Conservation (phyloP, 2,888 invertebrate species). For the Willowsia nigromaculata region DNA sequence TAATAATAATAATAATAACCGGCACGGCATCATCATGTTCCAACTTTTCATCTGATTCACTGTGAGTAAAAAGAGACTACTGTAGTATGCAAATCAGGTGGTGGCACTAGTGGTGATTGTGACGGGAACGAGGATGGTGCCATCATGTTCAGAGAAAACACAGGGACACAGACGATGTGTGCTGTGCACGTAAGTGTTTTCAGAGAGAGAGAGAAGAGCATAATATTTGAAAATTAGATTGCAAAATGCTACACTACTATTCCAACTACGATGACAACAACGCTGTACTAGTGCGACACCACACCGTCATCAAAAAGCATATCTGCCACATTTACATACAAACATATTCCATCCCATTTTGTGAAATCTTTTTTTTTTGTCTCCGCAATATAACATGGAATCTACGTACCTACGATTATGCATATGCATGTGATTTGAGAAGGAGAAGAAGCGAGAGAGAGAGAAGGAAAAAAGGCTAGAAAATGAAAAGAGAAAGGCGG, state of each 20-base stretch:
- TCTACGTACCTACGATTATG: neutral
- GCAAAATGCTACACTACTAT: neutral
- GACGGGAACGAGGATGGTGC: neutral
- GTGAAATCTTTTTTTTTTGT: neutral
- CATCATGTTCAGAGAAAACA: neutral
- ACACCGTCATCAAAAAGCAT: neutral
- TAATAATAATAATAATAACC: slow-evolving; percentile 27
- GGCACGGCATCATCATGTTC: slow-evolving; percentile 3
- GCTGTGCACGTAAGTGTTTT: neutral
- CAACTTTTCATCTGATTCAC: slow-evolving; percentile 36
- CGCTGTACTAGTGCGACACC: too few species aligned
- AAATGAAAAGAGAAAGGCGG: neutral
- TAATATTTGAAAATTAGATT: slow-evolving; percentile 58
- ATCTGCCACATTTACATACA: slow-evolving; percentile 6
- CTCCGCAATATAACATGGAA: too few species aligned
- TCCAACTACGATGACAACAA: neutral
- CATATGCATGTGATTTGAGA: neutral
- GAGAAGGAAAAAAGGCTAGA: neutral
- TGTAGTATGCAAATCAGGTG: slow-evolving; percentile 47
- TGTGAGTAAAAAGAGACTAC: neutral
- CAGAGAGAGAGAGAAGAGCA: slow-evolving; percentile 17
- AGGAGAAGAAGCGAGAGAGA: neutral
- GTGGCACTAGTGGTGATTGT: neutral
- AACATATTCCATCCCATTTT: slow-evolving; percentile 8
- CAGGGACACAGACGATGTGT: too few species aligned